Conservation (phyloP, 2,113 vertebrate species). For the Tragelaphus strepsiceros region DNA sequence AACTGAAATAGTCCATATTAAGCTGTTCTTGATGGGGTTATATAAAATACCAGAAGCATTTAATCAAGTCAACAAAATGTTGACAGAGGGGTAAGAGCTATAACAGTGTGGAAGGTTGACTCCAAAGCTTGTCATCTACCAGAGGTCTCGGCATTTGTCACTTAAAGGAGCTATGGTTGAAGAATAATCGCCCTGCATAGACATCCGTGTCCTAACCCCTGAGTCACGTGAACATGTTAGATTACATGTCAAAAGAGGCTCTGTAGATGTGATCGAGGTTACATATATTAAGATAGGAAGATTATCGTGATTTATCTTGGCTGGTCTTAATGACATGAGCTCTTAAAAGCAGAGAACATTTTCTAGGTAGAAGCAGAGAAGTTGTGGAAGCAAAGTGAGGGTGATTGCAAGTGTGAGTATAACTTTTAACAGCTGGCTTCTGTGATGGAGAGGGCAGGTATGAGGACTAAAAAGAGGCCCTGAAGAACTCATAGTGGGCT, state of each 20-base stretch:
- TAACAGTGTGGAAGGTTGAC: neutral
- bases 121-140: neutral
- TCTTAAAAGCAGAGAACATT: neutral
- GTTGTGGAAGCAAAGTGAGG: neutral
- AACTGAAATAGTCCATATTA: neutral
- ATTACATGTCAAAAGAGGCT: neutral
- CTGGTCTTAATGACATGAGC: neutral
- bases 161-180: neutral
- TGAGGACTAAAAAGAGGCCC: neutral
- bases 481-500: neutral
- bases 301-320: neutral
- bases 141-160: neutral
- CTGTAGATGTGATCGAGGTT: neutral
- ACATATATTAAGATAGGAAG: neutral
- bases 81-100: neutral
- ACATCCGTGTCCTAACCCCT: neutral
- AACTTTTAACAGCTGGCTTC: no score
- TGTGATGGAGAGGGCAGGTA: neutral
- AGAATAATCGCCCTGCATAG: neutral
- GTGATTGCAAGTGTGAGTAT: accelerated
- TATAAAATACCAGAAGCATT: neutral
- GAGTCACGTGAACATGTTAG: neutral
- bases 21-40: neutral
- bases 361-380: neutral
- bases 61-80: neutral